These are phyloP conservation scores for Triplophysa siluroides DNA, from an alignment of 2,113 vertebrate species.

Conservation along the genomic window DNA sequence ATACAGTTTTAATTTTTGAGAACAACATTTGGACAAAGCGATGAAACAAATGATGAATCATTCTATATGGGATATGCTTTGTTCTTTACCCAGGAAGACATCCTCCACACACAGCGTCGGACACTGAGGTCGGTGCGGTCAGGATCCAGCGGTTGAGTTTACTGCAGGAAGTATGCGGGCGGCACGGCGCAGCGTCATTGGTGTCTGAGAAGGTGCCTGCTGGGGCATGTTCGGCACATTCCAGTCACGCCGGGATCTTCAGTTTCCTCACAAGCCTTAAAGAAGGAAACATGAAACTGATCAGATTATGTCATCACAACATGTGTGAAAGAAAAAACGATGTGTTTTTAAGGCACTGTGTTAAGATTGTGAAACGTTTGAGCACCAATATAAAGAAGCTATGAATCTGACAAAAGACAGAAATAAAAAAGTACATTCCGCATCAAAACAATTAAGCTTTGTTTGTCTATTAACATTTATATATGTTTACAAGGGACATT, in stretches of 20 bases:
- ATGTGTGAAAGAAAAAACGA: slow-evolving; percentile 2
- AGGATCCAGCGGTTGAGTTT: slow-evolving; percentile 65
- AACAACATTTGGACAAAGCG: neutral
- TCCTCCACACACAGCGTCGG: slow-evolving; percentile 78
- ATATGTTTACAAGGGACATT: too few relatives aligned
- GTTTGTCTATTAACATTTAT: too few relatives aligned
- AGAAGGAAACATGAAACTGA: neutral
- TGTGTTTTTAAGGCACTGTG: neutral
- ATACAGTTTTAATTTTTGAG: neutral
- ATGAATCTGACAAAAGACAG: neutral
- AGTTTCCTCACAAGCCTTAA: slow-evolving; percentile 67
- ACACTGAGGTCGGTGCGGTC: slow-evolving; percentile 63
- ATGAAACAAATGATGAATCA: too few relatives aligned
- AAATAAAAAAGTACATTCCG: too few relatives aligned
- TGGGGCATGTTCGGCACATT: slow-evolving; percentile 78
- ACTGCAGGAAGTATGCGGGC: slow-evolving; percentile 73
- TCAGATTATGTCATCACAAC: neutral
- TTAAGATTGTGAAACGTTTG: neutral
- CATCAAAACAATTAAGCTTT: too few relatives aligned
- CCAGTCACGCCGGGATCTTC: slow-evolving; percentile 34
- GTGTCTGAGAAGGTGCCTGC: slow-evolving; percentile 80
- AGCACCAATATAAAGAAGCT: neutral
- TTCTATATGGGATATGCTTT: neutral
- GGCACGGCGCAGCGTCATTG: slow-evolving; percentile 68
- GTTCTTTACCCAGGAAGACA: slow-evolving; percentile 81